A percentile compares a stretch with the other conserved stretches of the same genome.
Conservation (phyloP, 1,140 invertebrate species). For the Phocides pigmalion region DNA sequence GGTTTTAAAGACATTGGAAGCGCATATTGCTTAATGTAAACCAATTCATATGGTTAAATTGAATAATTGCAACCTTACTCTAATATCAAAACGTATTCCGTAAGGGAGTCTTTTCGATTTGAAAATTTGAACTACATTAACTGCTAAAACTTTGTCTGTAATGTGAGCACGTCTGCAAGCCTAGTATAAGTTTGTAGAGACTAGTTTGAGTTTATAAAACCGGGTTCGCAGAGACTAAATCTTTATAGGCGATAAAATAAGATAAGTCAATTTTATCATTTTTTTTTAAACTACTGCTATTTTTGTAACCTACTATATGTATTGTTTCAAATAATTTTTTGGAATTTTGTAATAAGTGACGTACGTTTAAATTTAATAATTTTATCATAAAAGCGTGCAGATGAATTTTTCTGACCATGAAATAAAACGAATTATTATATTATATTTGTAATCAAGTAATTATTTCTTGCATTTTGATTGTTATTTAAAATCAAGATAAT, state of each 20-base stretch:
- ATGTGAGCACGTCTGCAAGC: not conserved
- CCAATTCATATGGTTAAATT: too few relatives aligned
- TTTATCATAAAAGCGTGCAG: too few relatives aligned
- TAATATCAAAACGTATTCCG: too few relatives aligned
- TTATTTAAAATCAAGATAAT: too few relatives aligned
- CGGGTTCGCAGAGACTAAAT: not conserved
- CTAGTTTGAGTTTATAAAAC: not conserved
- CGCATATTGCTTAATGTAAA: too few relatives aligned
- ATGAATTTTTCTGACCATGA: too few relatives aligned
- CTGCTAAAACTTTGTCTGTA: not conserved
- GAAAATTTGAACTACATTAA: not conserved
- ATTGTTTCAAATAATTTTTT: not conserved
- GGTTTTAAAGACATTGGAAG: too few relatives aligned
- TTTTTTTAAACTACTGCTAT: not conserved
- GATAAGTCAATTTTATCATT: not conserved
- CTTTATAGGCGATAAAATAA: not conserved
- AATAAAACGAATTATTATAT: too few relatives aligned
- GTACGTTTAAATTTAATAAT: too few relatives aligned
- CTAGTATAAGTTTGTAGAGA: not conserved
- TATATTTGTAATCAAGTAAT: too few relatives aligned
- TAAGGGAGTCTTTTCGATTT: not conserved
- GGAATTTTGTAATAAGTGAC: slow-evolving; percentile 20
- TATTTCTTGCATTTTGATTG: too few relatives aligned
- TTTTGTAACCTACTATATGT: not conserved
- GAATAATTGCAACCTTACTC: too few relatives aligned